Base-by-base conservation (phyloP, 1,140 invertebrate species). In the Plectrocnemia conspersa region DNA sequence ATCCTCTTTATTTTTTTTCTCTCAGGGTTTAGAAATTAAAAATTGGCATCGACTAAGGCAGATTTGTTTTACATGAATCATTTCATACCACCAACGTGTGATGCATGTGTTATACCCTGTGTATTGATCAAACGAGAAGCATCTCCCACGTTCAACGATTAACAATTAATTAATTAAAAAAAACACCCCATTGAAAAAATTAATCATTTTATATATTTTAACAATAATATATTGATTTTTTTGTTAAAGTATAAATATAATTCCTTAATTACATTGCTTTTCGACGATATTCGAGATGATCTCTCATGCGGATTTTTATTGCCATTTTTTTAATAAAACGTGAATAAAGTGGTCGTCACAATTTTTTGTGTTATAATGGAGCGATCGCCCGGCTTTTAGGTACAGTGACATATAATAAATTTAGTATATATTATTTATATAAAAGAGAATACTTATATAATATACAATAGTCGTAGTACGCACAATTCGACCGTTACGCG, bases 401-500 rank as follows among this genome's bases (percentile, higher is more conserved):
- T 61, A 61, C 59, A 54, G 59, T 61, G 59, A 61, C 59, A 61
- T 61, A 52, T 35, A 57, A 52, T 59, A 42, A 56, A 33, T 27
- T 42, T 54, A 42, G 15, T 38, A 24, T 46, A 27, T 46, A 46
- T 27, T 25, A 40, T 45, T 44, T 52, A 23, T 47, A 45, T 29
- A 56, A 49, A 61, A 50, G 54, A 56, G 54, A 56, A 54, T 54
- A 46, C 54, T 57, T 57, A 54, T 44, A 46, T 57, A 52, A 40
- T 50, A n/a, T n/a, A 54, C 54, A 57, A 61, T 57, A 45, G 29
- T 19, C 54, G 59, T 42, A 61, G 40, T 55, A 57, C 59, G 40
- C 29, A 61, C 52, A 54, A 50, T 13, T 18, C 10, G 3, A 7
- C 19, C 7, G 21, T 40, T 40, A 13, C 33, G 5, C 18, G 16